Evolutionary conservation across 2,113 vertebrate genomes (phyloP), one percentile per base, ranked within the genome.

Genomic region (Apteryx owenii): DNA sequence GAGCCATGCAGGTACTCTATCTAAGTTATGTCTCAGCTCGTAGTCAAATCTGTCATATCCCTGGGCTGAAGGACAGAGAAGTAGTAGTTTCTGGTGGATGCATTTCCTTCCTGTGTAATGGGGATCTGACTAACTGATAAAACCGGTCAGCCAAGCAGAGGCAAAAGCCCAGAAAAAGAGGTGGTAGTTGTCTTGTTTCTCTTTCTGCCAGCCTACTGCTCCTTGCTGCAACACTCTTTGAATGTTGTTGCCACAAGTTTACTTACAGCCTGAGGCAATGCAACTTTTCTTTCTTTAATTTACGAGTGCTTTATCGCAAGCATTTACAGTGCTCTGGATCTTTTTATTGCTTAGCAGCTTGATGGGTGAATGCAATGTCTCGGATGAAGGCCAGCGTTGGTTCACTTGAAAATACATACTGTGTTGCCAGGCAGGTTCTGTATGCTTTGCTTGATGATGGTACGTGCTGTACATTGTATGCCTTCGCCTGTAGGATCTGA

Each of bases 161-260:
- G 42, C 64, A 46, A 0, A 0, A 58, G 54, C 44, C 73, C 69
- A 50, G 73, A 9, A 56, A 54, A 44, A 31, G 31, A 60, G 56
- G 31, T 60, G n/a, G 68, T 40, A 16, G 16, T 5, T 0, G 1
- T 31, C 28, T 4, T 40, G 28, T 44, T 1, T 1, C 10, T 56
- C 54, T 28, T 50, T 10, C 25, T 64, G 54, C 64, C 54, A 51
- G 8, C 62, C 14, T 0, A 1, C 28, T 12, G 12, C 48, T 53
- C 64, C 21, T 4, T 26, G 16, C 22, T n/a, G 8, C 64, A 53
- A 7, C 33, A 4, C 54, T 12, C 46, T 10, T 61, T 46, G 56
- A 2, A 0, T 1, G 13, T 5, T 31, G 53, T 15, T 48, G 14
- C 7, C 69, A 60, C 3, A 1, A 5, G 21, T 64, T 48, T 70